Evolutionary conservation across 92 coral and sea anemone genomes (phyloP).

Genomic region (Epizoanthus rinbou): DNA sequence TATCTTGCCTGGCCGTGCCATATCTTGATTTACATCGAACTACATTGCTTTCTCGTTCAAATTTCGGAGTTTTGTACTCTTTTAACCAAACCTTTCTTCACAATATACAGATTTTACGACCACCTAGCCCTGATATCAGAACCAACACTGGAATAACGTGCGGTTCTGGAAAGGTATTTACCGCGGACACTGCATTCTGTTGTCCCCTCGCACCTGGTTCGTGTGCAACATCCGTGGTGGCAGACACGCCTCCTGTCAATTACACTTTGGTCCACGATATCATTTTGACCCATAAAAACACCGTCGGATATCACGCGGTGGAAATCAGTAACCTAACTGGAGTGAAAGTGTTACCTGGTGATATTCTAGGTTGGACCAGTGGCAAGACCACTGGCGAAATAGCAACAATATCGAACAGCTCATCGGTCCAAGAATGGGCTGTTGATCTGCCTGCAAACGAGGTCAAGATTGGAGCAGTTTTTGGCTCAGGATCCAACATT

Average conservation of each 20-base stretch:
- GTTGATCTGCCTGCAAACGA: constrained; percentile 17
- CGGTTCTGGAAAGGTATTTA: background rate
- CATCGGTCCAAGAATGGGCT: constrained; percentile 26
- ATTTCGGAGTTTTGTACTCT: background rate
- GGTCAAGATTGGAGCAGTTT: constrained; percentile 18
- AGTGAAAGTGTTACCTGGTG: constrained; percentile 23
- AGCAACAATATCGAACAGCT: constrained; percentile 18
- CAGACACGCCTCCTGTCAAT: constrained; percentile 14
- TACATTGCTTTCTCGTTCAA: background rate
- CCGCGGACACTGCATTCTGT: background rate
- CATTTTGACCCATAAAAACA: background rate
- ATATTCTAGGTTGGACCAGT: constrained; percentile 34
- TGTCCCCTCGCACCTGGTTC: background rate
- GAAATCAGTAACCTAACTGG: constrained; percentile 13
- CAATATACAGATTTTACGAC: constrained; percentile 20
- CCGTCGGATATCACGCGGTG: constrained; percentile 16
- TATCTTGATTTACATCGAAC: background rate
- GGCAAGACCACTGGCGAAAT: constrained; percentile 12
- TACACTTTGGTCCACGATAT: constrained; percentile 24
- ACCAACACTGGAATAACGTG: background rate
- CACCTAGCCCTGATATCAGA: constrained; percentile 6
- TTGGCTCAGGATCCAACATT: background rate
- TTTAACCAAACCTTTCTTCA: background rate
- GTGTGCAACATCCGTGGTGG: background rate
- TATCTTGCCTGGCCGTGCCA: background rate